Evolutionary conservation across 2,797 vertebrate species (phyloP).

Genomic region (Amazona ochrocephala): DNA sequence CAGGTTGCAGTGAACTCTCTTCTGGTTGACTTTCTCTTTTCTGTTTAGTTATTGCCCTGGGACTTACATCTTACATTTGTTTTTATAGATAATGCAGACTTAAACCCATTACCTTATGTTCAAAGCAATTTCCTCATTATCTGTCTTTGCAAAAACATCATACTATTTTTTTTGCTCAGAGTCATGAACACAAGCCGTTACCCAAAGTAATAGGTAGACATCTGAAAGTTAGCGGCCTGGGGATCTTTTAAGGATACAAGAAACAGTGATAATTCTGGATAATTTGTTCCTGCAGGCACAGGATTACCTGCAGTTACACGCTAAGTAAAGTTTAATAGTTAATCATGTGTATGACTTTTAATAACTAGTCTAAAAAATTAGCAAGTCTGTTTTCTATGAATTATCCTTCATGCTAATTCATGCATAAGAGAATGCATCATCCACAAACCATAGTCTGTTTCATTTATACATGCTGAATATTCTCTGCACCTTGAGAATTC

Average conservation of each 20-base stretch:
- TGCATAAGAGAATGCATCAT: background rate
- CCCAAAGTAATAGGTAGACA: background rate
- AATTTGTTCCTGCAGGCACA: background rate
- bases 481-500: background rate
- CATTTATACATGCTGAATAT: background rate
- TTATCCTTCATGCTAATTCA: background rate
- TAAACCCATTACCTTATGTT: background rate
- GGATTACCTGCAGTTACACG: background rate
- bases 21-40: background rate
- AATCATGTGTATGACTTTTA: background rate
- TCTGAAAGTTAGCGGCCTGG: background rate
- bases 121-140: background rate
- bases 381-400: background rate
- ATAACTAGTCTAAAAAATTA: background rate
- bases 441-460: background rate
- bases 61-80: background rate
- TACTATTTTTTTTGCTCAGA: background rate
- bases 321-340: background rate
- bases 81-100: background rate
- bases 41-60: background rate
- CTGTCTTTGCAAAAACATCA: background rate
- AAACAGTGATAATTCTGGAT: background rate
- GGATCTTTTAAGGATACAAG: background rate
- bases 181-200: background rate
- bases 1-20: rapidly evolving